A percentile compares a stretch with the other conserved stretches of the same genome.
These are phyloP conservation scores for Myiopsitta monachus DNA, from an alignment of 2,113 vertebrate genomes.

Conservation along the genomic window DNA sequence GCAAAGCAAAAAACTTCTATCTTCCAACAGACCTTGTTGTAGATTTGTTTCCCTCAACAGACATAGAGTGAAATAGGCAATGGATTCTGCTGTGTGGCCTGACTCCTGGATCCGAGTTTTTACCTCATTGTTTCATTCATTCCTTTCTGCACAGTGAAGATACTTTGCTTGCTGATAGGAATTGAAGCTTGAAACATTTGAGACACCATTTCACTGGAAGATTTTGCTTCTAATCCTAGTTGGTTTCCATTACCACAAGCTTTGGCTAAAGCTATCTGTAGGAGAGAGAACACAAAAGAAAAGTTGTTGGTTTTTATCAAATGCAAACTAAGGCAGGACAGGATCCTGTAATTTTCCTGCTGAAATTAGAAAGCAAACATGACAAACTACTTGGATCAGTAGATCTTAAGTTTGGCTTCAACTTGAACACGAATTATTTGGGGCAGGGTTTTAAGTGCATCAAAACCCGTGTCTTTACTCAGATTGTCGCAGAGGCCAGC, in stretches of 20 bases:
- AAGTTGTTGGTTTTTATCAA: neutral
- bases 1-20: neutral
- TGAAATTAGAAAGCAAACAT: neutral
- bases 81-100: neutral
- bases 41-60: neutral
- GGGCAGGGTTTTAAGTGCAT: neutral
- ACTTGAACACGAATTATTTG: neutral
- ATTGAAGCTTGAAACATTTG: constrained; percentile 85
- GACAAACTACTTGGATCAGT: neutral
- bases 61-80: neutral
- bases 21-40: neutral
- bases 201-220: constrained; percentile 78
- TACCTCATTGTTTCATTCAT: constrained; percentile 98
- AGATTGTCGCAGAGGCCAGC: neutral
- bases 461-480: neutral
- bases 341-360: neutral
- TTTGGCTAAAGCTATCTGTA: constrained; percentile 87
- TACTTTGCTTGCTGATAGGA: constrained; percentile 67
- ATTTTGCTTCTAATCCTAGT: constrained; percentile 80
- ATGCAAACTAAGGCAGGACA: neutral
- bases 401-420: neutral
- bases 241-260: constrained; percentile 84
- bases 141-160: constrained; percentile 82
- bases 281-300: neutral
- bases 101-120: neutral